Evolutionary conservation across 1,140 invertebrate genomes (phyloP), one percentile per base, ranked within the genome.

Genomic region (Bombus huntii): DNA sequence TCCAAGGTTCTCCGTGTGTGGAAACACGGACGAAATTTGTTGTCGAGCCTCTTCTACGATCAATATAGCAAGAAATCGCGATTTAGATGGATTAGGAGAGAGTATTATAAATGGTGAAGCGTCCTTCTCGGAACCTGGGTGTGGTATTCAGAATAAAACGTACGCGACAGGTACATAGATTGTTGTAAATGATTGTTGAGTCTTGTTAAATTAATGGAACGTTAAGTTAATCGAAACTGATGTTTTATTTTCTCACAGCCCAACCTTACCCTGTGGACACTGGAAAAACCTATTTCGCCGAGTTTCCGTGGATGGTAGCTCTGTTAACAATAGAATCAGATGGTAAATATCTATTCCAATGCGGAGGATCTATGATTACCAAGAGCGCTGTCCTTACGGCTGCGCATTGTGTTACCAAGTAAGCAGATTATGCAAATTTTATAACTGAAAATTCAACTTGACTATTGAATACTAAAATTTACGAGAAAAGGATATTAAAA

Each of bases 261-360:
- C 76, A 87, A 79, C 84, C 90, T 13, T 89, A 91, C 42, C 75
- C 92, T 9, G 39, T 70, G 12, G 82, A 85, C 12, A 88, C 86
- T 12, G 93, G 91, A 12, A 91, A 88, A 80, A 89, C 96, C 0
- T 93, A 96, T 84, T 96, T 96, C 89, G 96, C 92, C 2, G 96
- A 96, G 90, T 96, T 96, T 89, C 96, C 96, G 3, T 96, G 96
- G 96, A 96, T 96, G 95, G 95, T 96, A 9, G 95, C 94, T 3
- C 88, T 96, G 42, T 62, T 95, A 13, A 31, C 91, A 18, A 77
- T 91, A 68, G 83, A 91, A 75, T 8, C 92, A 2, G 72, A 76
- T 12, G 90, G 87, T 47, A 85, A 80, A 28, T 90, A 92, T 68
- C 59, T 91, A 47, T 95, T 94, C 57, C 86, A 94, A 6, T 96